Base-by-base conservation (phyloP, 2,888 invertebrate genomes). In the Drosophila picticornis region DNA sequence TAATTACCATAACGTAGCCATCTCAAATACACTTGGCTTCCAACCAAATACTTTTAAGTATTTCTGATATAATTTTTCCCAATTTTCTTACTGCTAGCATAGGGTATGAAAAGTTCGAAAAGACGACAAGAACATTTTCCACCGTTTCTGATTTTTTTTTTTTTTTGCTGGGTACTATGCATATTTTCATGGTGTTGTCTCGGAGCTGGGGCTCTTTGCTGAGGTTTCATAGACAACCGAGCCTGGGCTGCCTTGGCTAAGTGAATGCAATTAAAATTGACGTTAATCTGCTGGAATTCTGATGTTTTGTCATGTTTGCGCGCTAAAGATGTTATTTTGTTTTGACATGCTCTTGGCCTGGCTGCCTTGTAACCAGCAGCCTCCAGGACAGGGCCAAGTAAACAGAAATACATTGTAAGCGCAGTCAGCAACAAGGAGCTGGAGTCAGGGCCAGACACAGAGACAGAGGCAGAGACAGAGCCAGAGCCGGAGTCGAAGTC, bases 231-330 rank as follows among this genome's bases (percentile, higher is more conserved):
- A 81, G 83, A 70, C 69, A 59, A 59, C 46, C 66, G 74, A 76
- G 55, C 34, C 59, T 56, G 58, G 50, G 34, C 61, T 71, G 75
- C 72, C 73, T 75, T 29, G 77, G 80, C 79, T 87, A 87, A 87
- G 87, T 87, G 90, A 90, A 88, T 90, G 90, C 90, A 90, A 88
- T 88, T 88, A 90, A 88, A 88, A 90, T 86, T 88, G 88, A 90
- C 90, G 88, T 88, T 88, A 88, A 90, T 88, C 90, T 90, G 87
- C 83, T 90, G 90, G 84, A 88, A 86, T 88, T 88, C 84, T 88
- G 90, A 88, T 90, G 90, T 88, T 90, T 88, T 88, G 87, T 88
- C 88, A 88, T 90, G 88, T 88, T 88, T 88, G 88, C 90, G 88
- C 90, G 87, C 88, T 90, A 85, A 87, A 87, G 86, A 88, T 90